A percentile compares a stretch with the other conserved stretches of the same genome.
Evolutionary conservation across 1,140 invertebrate genomes (phyloP).

Genomic region (Condylostylus longicornis): DNA sequence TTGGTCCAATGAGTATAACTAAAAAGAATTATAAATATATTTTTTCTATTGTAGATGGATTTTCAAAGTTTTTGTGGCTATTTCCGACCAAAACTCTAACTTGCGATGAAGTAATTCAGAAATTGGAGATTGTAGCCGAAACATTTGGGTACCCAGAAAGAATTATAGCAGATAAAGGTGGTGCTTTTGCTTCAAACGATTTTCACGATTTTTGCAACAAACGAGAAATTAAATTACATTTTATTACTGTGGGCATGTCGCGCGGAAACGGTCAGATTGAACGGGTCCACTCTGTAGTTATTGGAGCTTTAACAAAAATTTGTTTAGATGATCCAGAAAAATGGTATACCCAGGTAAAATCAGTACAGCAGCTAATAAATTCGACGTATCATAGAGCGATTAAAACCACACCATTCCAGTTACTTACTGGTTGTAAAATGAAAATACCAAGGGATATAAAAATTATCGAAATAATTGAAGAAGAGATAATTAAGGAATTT

Average conservation of each 20-base stretch:
- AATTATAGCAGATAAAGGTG: conserved; percentile 23
- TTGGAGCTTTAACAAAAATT: neutral
- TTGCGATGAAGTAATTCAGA: conserved; percentile 7
- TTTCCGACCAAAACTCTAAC: conserved; percentile 11
- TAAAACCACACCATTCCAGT: conserved; percentile 4
- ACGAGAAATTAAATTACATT: conserved; percentile 12
- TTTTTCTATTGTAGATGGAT: conserved; percentile 28
- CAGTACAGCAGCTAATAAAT: conserved; percentile 7
- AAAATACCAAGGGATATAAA: neutral
- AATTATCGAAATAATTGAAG: conserved; percentile 1
- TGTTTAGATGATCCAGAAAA: conserved; percentile 1
- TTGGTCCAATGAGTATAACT: conserved; percentile 25
- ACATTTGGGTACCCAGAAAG: conserved; percentile 24
- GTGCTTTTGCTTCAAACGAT: conserved; percentile 13
- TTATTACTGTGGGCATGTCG: conserved; percentile 18
- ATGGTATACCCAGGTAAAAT: conserved; percentile 4
- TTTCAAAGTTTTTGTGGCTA: conserved; percentile 31
- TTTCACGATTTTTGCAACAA: conserved; percentile 16
- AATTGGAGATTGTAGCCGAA: conserved; percentile 10
- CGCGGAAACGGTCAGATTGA: conserved; percentile 8
- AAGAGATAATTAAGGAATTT: neutral
- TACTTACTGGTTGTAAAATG: conserved; percentile 5
- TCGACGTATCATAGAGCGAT: conserved; percentile 2
- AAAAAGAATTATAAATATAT: conserved; percentile 31
- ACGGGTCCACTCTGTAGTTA: conserved; percentile 12